Evolutionary conservation across 2,888 invertebrate genomes (phyloP), one percentile per base, ranked within the genome.

Genomic region (Odontocolon sp.): DNA sequence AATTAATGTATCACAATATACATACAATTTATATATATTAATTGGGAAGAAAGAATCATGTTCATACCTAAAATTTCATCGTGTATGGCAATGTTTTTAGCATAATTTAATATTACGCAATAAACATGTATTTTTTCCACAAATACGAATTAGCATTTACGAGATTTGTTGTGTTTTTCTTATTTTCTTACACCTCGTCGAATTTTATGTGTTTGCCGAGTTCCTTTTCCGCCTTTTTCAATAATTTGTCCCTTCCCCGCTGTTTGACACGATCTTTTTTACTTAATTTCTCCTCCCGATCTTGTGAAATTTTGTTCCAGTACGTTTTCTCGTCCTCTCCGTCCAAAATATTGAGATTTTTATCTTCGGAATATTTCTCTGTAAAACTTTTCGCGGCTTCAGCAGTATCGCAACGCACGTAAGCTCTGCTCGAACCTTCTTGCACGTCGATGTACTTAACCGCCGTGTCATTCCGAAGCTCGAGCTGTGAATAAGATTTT

Each of bases 391-490:
- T 88, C 0, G 94, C 93, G 68, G 90, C 90, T 71, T 92, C 91
- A 18, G 88, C 83, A 80, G 90, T 90, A 47, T 91, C 90, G 84
- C 96, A 95, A 57, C 96, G 92, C 3, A 97, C 91, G 86, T 93
- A 93, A 0, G 94, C 94, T 82, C 94, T 92, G 4, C 91, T 91
- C 64, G 93, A 93, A 1, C 95, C 95, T 80, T 95, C 94, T 79
- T 94, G 94, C 0, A 95, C 92, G 85, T 98, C 98, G 0, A 98
- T 94, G 86, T 96, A 98, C 80, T 95, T 93, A 0, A 96, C 93
- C 28, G 93, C 93, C 14, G 92, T 89, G 78, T 94, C 93, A 11
- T 92, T 87, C 80, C 92, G 93, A 77, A 94, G 91, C 84, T 94
- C 93, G 78, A 91, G 91, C 95, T 95, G 88, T 18, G 38, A 56